Evolutionary conservation across 2,797 vertebrate genomes (phyloP).

Genomic region (Phataginus tetradactyla): DNA sequence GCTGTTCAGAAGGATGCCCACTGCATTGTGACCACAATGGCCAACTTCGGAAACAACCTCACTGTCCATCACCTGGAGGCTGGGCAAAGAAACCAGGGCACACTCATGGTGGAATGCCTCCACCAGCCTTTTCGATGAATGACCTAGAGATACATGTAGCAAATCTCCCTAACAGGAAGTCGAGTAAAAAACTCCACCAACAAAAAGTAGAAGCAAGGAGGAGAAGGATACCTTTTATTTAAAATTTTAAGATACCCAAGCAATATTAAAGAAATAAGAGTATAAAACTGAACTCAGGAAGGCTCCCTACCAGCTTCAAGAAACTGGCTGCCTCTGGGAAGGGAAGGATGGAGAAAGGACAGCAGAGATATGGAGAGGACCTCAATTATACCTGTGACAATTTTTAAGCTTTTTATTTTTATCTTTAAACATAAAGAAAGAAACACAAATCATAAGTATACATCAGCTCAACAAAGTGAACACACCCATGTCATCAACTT

Average conservation of each 20-base stretch:
- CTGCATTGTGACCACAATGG: not conserved
- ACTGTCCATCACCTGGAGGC: not conserved
- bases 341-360: not conserved
- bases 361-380: not conserved
- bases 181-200: not conserved
- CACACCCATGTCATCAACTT: not conserved
- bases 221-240: not conserved
- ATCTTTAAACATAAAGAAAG: not conserved
- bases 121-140: not conserved
- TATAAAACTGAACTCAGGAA: not conserved
- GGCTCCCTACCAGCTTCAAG: not conserved
- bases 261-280: not conserved
- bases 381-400: not conserved
- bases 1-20: not conserved
- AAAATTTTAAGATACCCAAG: not conserved
- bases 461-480: not conserved
- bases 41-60: not conserved
- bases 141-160: not conserved
- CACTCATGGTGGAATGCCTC: not conserved
- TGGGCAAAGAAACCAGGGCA: not conserved
- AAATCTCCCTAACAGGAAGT: not conserved
- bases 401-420: not conserved
- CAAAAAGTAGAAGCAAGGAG: not conserved
- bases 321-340: not conserved
- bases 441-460: not conserved